phyloP scores from a whole-genome alignment of 2,888 invertebrate species.

The Calliscelio sp. region DNA sequence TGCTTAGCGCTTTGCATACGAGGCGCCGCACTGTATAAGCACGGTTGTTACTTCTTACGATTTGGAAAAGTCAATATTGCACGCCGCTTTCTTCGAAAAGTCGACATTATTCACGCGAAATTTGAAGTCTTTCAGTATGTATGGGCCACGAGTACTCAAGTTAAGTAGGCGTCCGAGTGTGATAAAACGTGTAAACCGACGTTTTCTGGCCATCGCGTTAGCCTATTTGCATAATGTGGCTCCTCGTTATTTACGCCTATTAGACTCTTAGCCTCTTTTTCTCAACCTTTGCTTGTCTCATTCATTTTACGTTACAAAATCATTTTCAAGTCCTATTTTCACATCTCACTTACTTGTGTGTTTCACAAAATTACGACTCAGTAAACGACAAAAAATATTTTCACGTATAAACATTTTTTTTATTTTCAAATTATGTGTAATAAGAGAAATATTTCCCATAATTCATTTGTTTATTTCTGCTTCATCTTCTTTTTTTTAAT shows the following conservation, averaged over 20 bases:
- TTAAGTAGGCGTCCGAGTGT: constrained; percentile 69
- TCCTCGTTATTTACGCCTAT: constrained; percentile 84
- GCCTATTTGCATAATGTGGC: constrained; percentile 84
- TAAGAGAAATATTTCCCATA: no score
- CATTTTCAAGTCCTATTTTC: constrained; percentile 24
- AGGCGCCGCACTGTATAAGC: constrained; percentile 28
- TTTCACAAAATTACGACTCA: not conserved
- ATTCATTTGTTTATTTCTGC: no score
- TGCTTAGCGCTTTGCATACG: constrained; percentile 56
- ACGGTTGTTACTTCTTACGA: constrained; percentile 47
- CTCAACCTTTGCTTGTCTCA: constrained; percentile 34
- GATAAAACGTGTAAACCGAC: constrained; percentile 82
- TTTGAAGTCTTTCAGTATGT: constrained; percentile 55
- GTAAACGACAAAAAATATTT: not conserved
- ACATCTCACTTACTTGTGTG: constrained; percentile 26
- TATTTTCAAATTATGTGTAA: no score
- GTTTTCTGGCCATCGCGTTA: constrained; percentile 79
- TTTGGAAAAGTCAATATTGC: constrained; percentile 63
- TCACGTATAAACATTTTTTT: no score
- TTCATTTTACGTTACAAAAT: constrained; percentile 50
- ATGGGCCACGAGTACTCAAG: constrained; percentile 44
- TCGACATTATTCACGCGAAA: constrained; percentile 65
- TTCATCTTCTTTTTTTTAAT: no score
- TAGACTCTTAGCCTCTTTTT: constrained; percentile 76
- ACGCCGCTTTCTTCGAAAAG: constrained; percentile 47